A percentile compares a stretch with the other conserved stretches of the same genome.
These are phyloP conservation scores for Exephanes ischioxanthus DNA, from an alignment of 2,888 invertebrate genomes.

Conservation along the genomic window DNA sequence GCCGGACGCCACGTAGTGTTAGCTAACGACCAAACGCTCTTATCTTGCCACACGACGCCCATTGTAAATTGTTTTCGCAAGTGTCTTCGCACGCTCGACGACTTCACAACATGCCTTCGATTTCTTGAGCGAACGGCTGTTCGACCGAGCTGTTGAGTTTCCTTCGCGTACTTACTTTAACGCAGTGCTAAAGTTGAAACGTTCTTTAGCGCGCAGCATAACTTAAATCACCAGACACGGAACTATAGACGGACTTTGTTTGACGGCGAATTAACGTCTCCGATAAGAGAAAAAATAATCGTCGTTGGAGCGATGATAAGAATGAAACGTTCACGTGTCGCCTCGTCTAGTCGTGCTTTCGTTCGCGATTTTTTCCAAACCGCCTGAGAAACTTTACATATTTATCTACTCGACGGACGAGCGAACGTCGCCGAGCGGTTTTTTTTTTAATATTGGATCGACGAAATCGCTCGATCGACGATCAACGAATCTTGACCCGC, in stretches of 20 bases:
- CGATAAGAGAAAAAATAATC: neutral
- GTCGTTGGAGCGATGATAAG: constrained; percentile 26
- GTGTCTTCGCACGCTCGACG: neutral
- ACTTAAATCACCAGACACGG: neutral
- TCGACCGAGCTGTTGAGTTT: neutral
- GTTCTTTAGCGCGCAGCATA: neutral
- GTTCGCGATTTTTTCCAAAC: neutral
- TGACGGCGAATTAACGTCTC: neutral
- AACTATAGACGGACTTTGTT: neutral
- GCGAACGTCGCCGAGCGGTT: no score
- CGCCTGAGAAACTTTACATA: neutral
- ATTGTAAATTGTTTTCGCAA: neutral
- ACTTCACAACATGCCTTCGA: neutral
- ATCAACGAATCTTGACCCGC: neutral
- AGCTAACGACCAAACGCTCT: neutral
- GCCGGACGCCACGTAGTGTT: neutral
- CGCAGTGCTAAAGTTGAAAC: neutral
- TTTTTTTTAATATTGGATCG: neutral
- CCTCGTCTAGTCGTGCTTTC: neutral
- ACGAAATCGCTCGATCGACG: neutral
- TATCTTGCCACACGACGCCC: constrained; percentile 4
- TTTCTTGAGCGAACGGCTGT: neutral
- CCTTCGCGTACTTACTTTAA: neutral
- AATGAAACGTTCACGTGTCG: constrained; percentile 41
- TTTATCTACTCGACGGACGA: no score